Evolutionary conservation across 2,113 vertebrate species (phyloP), one percentile per base, ranked within the genome.

Genomic region (Mustela lutreola): DNA sequence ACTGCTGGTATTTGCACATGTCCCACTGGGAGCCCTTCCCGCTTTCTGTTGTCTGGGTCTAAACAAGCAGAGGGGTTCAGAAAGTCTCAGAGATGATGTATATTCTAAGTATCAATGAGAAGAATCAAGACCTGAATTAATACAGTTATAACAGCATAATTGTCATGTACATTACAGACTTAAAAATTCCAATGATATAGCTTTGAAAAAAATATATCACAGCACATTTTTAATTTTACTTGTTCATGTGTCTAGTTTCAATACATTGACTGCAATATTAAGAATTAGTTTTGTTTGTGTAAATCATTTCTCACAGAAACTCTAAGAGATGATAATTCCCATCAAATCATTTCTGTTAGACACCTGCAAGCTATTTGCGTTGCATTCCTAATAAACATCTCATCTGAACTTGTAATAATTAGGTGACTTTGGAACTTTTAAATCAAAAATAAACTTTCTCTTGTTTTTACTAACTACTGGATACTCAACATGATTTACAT

Each of bases 381-480:
- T 93, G 33, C 65, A 39, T 80, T 94, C 16, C 62, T 94, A 70
- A 89, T 86, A 81, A 63, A 84, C 11, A 97, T 56, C 26, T 36
- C 5, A 1, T 67, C 56, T 94, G 42, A 58, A 76, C 80, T 75
- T 58, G 14, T 79, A 92, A 96, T 60, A 45, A 62, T 84, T 18
- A 71, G 65, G 48, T 84, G 71, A 85, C n/a, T 10, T 6, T 93
- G n/a, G 42, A 91, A 96, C 92, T 56, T 31, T 65, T 31, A 36
- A 16, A 87, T 85, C 10, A 80, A 95, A 87, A 96, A 82, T 26
- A 71, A 97, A 39, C 18, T 84, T 31, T 65, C 50, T 79, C 79
- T 95, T 45, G 24, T 10, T 96, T 95, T 96, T 84, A 96, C 91
- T 88, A 93, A 88, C 73, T 79, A 70, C 42, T 31, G 2, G 56